phyloP scores from a whole-genome alignment of 2,113 vertebrate genomes.

The Neoarius graeffei region DNA sequence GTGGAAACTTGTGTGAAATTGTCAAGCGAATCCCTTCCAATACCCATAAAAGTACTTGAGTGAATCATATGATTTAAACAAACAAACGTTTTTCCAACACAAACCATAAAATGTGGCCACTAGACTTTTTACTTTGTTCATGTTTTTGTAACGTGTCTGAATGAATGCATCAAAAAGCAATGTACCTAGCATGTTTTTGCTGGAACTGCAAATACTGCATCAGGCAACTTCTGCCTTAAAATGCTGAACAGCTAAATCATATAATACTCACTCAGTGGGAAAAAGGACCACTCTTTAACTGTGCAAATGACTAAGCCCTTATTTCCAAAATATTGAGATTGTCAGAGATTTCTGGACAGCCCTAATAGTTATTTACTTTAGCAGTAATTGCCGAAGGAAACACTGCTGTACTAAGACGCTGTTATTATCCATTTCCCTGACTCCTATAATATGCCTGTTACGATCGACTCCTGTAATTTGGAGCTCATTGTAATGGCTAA shows the following conservation, averaged over 20 bases:
- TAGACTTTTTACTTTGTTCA: background rate
- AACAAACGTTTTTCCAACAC: background rate
- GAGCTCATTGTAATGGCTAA: background rate
- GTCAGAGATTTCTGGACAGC: conserved; percentile 7
- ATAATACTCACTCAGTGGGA: background rate
- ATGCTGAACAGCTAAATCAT: background rate
- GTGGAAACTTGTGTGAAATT: background rate
- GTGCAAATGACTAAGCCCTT: background rate
- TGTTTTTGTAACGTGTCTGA: background rate
- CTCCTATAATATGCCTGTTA: conserved; percentile 24
- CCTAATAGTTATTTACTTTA: conserved; percentile 37
- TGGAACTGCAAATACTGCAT: background rate
- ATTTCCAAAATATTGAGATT: conserved; percentile 42
- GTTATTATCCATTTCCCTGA: conserved; percentile 39
- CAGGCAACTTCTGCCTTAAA: background rate
- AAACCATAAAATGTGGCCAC: background rate
- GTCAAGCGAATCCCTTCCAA: background rate
- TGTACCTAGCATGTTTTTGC: background rate
- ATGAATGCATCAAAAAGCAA: background rate
- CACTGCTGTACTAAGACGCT: conserved; percentile 6
- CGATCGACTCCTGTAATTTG: conserved; percentile 34
- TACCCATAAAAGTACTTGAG: background rate
- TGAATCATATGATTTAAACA: background rate
- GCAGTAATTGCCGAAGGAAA: conserved; percentile 25
- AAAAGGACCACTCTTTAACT: background rate